phyloP scores from a whole-genome alignment of 2,113 vertebrate species.

The Ptyas mucosa region DNA sequence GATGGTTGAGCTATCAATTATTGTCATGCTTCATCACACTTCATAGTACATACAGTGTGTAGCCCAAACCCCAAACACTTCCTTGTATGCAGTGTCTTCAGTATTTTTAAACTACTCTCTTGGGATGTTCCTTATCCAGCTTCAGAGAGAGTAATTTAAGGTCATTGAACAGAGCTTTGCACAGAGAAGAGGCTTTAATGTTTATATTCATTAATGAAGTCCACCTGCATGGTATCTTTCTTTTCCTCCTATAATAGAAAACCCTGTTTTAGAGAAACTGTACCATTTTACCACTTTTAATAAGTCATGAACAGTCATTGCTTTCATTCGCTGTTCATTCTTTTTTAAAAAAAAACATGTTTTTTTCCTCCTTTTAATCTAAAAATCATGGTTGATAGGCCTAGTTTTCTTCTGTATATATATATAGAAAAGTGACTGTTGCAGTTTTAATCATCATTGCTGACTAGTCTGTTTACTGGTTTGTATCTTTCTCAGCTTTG shows the following conservation, averaged over 20 bases:
- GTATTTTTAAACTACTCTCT: not conserved
- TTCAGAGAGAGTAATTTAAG: not conserved
- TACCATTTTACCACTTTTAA: not conserved
- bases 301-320: not conserved
- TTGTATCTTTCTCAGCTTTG: conserved; percentile 59
- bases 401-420: conserved; percentile 10
- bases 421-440: conserved; percentile 35
- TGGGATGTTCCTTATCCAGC: not conserved
- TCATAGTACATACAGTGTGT: not conserved
- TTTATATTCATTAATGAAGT: not conserved
- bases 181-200: not conserved
- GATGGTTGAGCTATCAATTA: not conserved
- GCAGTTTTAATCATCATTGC: not conserved
- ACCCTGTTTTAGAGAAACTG: not conserved
- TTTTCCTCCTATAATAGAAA: not conserved
- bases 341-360: not conserved
- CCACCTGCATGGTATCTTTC: not conserved
- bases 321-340: not conserved
- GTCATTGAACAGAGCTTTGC: not conserved
- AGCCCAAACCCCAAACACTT: not conserved
- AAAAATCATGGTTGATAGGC: not conserved
- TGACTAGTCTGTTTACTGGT: conserved; percentile 64
- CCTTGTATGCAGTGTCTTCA: not conserved
- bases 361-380: not conserved
- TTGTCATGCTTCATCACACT: not conserved